Conservation (phyloP, 23 tunicate genomes). For the Clavelina lepadiformis region DNA sequence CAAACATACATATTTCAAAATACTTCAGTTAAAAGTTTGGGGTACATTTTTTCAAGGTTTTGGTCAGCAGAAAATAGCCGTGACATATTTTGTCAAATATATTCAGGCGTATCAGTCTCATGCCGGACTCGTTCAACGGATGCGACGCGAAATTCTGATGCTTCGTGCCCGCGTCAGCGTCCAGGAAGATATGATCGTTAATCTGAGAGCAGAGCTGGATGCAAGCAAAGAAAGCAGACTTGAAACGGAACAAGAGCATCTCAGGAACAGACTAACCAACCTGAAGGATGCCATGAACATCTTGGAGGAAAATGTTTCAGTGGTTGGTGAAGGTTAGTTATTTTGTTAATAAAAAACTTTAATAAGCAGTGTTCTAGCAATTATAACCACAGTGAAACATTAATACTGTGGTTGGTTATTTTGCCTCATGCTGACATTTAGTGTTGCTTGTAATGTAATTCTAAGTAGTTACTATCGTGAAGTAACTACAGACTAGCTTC, state of each 20-base stretch:
- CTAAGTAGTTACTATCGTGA: no score
- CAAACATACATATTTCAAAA: no score
- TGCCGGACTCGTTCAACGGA: slow-evolving; percentile 41
- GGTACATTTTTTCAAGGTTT: no score
- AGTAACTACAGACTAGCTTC: no score
- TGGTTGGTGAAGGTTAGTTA: slow-evolving; percentile 6
- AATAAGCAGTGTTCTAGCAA: no score
- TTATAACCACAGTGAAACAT: no score
- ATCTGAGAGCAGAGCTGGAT: slow-evolving; percentile 30
- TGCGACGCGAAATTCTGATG: slow-evolving; percentile 51
- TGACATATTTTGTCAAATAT: neutral
- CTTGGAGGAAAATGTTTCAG: slow-evolving; percentile 8
- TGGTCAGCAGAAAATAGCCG: no score
- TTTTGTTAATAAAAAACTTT: no score
- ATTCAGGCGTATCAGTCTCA: slow-evolving; percentile 54
- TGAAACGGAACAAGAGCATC: slow-evolving; percentile 8
- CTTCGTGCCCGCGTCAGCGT: slow-evolving; percentile 45
- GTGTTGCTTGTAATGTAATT: no score
- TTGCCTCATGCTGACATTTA: no score
- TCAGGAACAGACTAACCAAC: slow-evolving; percentile 8
- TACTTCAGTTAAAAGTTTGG: no score
- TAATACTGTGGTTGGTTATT: no score
- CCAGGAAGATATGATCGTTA: slow-evolving; percentile 40
- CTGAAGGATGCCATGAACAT: slow-evolving; percentile 11
- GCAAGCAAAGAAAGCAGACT: slow-evolving; percentile 1